Evolutionary conservation across 1,140 invertebrate species (phyloP).

Genomic region (Macrotrachela quadricornifera): DNA sequence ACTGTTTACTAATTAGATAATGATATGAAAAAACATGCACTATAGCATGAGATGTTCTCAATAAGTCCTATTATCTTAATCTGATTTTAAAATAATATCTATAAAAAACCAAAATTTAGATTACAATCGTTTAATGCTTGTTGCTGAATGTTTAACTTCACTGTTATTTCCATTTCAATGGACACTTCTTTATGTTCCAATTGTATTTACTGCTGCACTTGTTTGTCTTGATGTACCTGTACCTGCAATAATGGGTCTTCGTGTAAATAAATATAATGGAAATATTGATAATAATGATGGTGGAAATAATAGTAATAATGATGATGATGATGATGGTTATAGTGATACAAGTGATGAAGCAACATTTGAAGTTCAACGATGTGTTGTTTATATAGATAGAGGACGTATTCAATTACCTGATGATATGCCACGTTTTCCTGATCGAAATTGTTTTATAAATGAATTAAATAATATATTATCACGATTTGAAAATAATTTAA

Average conservation of each 20-base stretch:
- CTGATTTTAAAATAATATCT: neutral
- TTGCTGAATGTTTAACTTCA: constrained; percentile 72
- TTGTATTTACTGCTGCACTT: constrained; percentile 72
- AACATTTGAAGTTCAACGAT: constrained; percentile 23
- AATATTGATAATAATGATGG: constrained; percentile 15
- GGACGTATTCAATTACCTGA: constrained; percentile 74
- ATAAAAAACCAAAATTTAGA: constrained; percentile 36
- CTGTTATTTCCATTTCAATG: constrained; percentile 82
- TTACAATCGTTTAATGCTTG: constrained; percentile 81
- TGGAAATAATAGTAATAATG: neutral
- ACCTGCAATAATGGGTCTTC: constrained; percentile 84
- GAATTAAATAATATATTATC: constrained; percentile 60
- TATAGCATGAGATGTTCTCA: neutral
- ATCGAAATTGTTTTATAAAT: constrained; percentile 56
- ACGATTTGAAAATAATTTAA: constrained; percentile 34
- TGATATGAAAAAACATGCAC: neutral
- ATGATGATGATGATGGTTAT: neutral
- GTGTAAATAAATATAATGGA: constrained; percentile 13
- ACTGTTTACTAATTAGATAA: neutral
- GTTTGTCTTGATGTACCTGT: constrained; percentile 97
- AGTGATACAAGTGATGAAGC: neutral
- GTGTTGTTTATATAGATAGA: constrained; percentile 84
- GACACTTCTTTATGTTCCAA: constrained; percentile 97
- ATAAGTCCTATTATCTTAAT: neutral
- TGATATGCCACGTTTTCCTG: constrained; percentile 75